Evolutionary conservation across 2,113 vertebrate genomes (phyloP).

Genomic region (Ibidorhyncha struthersii): DNA sequence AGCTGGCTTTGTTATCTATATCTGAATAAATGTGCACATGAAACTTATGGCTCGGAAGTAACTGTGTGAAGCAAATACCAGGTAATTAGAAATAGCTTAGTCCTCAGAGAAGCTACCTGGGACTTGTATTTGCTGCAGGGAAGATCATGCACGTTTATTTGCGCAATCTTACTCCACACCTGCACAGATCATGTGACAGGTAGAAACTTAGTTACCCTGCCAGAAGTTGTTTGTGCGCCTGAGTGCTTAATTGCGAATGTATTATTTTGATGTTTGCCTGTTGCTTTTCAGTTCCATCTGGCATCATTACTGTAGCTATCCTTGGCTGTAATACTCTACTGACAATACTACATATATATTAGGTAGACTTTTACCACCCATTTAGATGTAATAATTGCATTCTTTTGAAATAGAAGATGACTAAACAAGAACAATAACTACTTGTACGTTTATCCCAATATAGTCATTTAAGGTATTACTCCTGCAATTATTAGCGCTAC

Average conservation of each 20-base stretch:
- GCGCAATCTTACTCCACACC: neutral
- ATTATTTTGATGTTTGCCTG: neutral
- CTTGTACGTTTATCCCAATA: neutral
- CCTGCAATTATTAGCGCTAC: neutral
- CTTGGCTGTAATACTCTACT: neutral
- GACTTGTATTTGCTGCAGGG: neutral
- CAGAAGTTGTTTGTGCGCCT: neutral
- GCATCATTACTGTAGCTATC: neutral
- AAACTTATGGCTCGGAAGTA: neutral
- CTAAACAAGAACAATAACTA: neutral
- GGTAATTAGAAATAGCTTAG: neutral
- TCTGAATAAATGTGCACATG: neutral
- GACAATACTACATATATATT: neutral
- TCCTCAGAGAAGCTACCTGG: neutral
- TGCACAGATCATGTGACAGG: neutral
- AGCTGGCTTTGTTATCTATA: constrained; percentile 22
- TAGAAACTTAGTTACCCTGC: neutral
- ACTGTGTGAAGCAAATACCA: neutral
- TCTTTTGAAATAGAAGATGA: neutral
- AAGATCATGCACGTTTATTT: neutral
- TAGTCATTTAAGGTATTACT: neutral
- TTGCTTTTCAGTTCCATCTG: neutral
- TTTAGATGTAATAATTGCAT: neutral
- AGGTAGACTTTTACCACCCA: neutral
- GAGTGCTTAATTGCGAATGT: neutral